Evolutionary conservation across 2,888 invertebrate genomes (phyloP), one percentile per base, ranked within the genome.

Genomic region (Harmothoe impar): DNA sequence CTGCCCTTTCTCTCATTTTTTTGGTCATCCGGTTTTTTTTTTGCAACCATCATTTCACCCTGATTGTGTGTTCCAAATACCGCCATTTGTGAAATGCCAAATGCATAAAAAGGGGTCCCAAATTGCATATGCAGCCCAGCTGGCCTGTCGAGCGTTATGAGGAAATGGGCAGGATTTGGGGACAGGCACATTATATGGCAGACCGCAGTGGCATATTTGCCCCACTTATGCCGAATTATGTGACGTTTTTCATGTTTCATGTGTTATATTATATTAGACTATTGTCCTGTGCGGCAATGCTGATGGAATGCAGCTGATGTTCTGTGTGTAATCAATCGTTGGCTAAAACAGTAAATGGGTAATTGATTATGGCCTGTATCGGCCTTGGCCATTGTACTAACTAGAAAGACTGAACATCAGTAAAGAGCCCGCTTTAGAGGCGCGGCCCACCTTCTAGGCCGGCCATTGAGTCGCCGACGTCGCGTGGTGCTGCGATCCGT

Each of bases 341-440:
- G 29, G 31, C 77, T 43, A 43, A 81, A 81, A 81, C 81, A 81
- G 81, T 81, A 81, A 81, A 81, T 81, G 81, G 81, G 81, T 81
- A 35, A 81, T 81, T 81, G 35, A 81, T 81, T 33, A 43, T 17
- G 23, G 20, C 33, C 81, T 81, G 35, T 81, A 81, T 81, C 81
- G 31, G 77, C 77, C 31, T 17, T 31, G 77, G 77, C 77, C 17
- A 29, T 77, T 77, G 77, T 77, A 43, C 43, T 29, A 29, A 0
- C 5, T 29, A 29, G 15, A 72, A 72, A 72, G 72, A 29, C n/a
- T 25, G 62, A 5, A 62, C 62, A n/a, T 62, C 62, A 62, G 20
- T n/a, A 62, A 62, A n/a, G n/a, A 62, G 62, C 62, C 62, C 20
- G 62, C 20, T 62, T n/a, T 43, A 7, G 43, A 10, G 43, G 43